phyloP scores from a whole-genome alignment of 2,888 invertebrate species.

The Pedicia rivosa region DNA sequence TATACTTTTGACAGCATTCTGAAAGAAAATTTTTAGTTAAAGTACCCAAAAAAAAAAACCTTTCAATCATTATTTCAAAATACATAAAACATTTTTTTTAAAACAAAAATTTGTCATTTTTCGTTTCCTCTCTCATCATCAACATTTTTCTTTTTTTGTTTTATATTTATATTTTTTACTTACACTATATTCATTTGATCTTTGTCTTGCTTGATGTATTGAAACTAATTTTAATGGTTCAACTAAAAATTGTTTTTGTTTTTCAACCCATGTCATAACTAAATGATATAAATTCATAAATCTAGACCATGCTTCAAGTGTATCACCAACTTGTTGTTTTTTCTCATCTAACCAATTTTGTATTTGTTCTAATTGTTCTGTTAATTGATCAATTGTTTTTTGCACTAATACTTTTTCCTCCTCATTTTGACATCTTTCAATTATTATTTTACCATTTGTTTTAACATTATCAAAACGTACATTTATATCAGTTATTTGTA shows the following conservation, averaged over 20 bases:
- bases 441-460: conserved; percentile 60
- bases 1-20: conserved; percentile 77
- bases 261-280: conserved; percentile 69
- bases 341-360: conserved; percentile 67
- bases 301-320: conserved; percentile 74
- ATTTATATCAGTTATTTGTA: conserved; percentile 50
- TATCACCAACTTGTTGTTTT: conserved; percentile 69
- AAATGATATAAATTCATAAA: conserved; percentile 70
- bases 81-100: too few relatives aligned
- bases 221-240: conserved; percentile 63
- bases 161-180: too few relatives aligned
- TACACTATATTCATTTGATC: conserved; percentile 76
- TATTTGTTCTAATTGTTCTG: conserved; percentile 64
- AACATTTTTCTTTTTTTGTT: too few relatives aligned
- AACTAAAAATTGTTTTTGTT: conserved; percentile 62
- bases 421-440: conserved; percentile 63
- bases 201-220: conserved; percentile 67
- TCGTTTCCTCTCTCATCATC: too few relatives aligned
- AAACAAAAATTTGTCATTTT: too few relatives aligned
- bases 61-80: too few relatives aligned
- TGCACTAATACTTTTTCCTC: conserved; percentile 60
- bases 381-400: conserved; percentile 56
- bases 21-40: conserved; percentile 21
- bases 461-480: conserved; percentile 65
- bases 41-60: neutral